These are phyloP conservation scores for Phycodurus eques DNA, from an alignment of 2,113 vertebrate genomes.

Conservation along the genomic window DNA sequence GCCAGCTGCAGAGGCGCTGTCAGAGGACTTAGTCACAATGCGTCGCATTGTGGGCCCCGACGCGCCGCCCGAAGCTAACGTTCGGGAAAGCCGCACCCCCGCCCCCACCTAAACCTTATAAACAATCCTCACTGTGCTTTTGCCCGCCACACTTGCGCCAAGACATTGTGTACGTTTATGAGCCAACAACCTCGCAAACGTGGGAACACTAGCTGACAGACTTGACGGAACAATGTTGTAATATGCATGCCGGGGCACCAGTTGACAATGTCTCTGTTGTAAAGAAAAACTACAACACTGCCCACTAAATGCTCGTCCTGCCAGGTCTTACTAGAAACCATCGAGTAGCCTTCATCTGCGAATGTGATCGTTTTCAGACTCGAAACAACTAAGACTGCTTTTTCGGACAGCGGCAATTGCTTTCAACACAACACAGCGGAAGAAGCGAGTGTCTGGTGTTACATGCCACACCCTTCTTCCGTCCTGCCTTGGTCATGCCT, in stretches of 20 bases:
- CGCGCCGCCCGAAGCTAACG: slow-evolving; percentile 29
- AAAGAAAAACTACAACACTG: too few species aligned
- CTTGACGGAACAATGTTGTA: not conserved
- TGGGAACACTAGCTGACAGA: not conserved
- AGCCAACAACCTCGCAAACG: not conserved
- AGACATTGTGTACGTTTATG: not conserved
- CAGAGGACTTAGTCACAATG: slow-evolving; percentile 59
- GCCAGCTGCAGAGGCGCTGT: slow-evolving; percentile 61
- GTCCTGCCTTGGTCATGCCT: too few species aligned
- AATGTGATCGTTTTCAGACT: too few species aligned
- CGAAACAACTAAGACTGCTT: too few species aligned
- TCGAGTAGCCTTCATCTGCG: too few species aligned
- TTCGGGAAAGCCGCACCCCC: slow-evolving; percentile 16
- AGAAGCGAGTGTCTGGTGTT: too few species aligned
- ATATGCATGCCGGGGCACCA: not conserved
- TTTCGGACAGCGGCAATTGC: too few species aligned
- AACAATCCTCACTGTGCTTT: slow-evolving; percentile 20
- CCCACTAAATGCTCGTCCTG: too few species aligned
- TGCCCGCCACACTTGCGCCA: not conserved
- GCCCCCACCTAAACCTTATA: not conserved
- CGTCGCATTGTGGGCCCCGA: slow-evolving; percentile 45
- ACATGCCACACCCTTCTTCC: too few species aligned
- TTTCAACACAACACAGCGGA: too few species aligned
- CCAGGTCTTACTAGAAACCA: too few species aligned
- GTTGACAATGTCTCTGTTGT: not conserved